These are phyloP conservation scores for Antheraea yamamai DNA, from an alignment of 2,888 invertebrate genomes.

Conservation along the genomic window DNA sequence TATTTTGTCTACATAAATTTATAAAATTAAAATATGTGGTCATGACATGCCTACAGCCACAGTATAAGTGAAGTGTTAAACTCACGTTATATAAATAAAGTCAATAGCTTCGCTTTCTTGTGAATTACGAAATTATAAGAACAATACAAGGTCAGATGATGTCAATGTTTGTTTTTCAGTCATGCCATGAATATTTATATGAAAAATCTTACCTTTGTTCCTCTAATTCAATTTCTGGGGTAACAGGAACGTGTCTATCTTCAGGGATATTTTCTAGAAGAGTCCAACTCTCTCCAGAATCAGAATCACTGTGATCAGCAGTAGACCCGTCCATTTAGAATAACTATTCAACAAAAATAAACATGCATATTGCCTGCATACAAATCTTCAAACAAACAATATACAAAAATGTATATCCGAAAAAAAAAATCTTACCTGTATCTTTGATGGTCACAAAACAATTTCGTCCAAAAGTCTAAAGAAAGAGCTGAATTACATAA, in stretches of 20 bases:
- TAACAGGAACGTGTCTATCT: slow-evolving; percentile 53
- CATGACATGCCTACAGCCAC: not conserved
- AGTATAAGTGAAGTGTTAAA: not conserved
- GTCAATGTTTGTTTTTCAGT: not conserved
- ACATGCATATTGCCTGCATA: not conserved
- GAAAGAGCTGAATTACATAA: slow-evolving; percentile 47
- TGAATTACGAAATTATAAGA: not conserved
- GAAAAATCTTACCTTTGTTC: slow-evolving; percentile 8
- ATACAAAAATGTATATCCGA: slow-evolving; percentile 29
- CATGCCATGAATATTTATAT: not conserved
- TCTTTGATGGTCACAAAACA: slow-evolving; percentile 40
- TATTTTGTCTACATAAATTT: not conserved
- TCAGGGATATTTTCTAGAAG: slow-evolving; percentile 60
- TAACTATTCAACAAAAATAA: slow-evolving; percentile 9
- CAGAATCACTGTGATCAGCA: slow-evolving; percentile 75
- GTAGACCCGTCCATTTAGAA: slow-evolving; percentile 64
- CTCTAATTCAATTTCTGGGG: slow-evolving; percentile 22
- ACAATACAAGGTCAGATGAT: not conserved
- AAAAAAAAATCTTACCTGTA: slow-evolving; percentile 38
- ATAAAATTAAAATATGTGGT: not conserved
- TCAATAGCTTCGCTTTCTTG: not conserved
- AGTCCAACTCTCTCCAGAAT: slow-evolving; percentile 79
- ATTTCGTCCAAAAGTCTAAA: slow-evolving; percentile 39
- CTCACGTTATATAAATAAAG: not conserved
- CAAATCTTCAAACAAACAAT: slow-evolving; percentile 19